Evolutionary conservation across 2,888 invertebrate genomes (phyloP).

Genomic region (Dioctria rufipes): DNA sequence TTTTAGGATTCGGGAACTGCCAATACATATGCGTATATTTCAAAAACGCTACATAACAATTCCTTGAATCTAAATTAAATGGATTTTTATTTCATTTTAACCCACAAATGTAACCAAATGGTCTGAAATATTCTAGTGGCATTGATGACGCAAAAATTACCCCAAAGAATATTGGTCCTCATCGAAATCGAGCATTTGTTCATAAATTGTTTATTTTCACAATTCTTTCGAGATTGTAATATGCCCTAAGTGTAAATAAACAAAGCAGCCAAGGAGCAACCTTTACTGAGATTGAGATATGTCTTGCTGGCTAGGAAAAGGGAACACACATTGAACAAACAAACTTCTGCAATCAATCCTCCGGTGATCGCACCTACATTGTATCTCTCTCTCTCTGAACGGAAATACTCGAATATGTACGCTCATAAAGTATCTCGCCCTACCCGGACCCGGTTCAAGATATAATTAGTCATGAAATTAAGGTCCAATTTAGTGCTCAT

Average conservation of each 20-base stretch:
- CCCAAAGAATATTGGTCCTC: not conserved
- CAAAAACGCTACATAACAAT: too few relatives aligned
- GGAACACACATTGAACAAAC: constrained; percentile 17
- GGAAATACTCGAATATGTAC: not conserved
- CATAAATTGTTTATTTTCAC: constrained; percentile 29
- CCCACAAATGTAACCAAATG: too few relatives aligned
- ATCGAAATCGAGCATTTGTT: not conserved
- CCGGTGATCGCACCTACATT: constrained; percentile 29
- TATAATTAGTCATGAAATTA: constrained; percentile 52
- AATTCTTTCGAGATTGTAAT: constrained; percentile 44
- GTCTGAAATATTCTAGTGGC: not conserved
- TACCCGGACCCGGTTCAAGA: not conserved
- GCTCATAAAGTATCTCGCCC: not conserved
- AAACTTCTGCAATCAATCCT: constrained; percentile 7
- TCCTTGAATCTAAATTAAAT: too few relatives aligned
- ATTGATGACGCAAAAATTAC: not conserved
- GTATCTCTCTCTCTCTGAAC: constrained; percentile 12
- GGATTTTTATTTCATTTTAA: too few relatives aligned
- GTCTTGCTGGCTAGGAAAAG: not conserved
- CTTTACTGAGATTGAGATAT: not conserved
- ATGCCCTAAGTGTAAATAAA: constrained; percentile 26
- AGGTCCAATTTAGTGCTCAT: constrained; percentile 55
- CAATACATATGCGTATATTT: too few relatives aligned
- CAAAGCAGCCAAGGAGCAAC: constrained; percentile 4
- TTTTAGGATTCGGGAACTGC: too few relatives aligned